Conservation (phyloP, 2,797 vertebrate genomes). For the Acipenser ruthenus region DNA sequence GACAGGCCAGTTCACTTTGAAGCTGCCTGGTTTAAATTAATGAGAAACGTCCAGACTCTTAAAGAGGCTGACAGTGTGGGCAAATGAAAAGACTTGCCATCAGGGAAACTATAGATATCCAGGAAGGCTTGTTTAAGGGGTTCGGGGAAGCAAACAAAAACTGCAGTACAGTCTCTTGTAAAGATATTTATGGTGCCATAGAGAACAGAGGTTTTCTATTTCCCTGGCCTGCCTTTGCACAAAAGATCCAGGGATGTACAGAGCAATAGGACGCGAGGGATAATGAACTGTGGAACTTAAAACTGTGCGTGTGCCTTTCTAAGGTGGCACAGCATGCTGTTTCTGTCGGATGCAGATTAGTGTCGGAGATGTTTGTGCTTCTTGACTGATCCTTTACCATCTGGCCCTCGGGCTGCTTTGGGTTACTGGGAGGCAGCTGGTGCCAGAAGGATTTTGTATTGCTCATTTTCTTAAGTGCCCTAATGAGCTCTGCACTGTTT, state of each 20-base stretch:
- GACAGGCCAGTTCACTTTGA: constrained; percentile 52
- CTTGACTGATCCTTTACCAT: constrained; percentile 43
- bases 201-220: no score
- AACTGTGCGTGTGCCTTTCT: no score
- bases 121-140: no score
- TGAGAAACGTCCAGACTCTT: constrained; percentile 51
- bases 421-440: constrained; percentile 46
- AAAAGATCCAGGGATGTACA: no score
- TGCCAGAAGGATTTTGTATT: constrained; percentile 28
- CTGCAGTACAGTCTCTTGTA: no score
- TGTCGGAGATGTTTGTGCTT: background rate
- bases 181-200: no score
- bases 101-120: no score
- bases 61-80: constrained; percentile 29
- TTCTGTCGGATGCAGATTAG: background rate
- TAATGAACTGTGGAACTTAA: no score
- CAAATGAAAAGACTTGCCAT: no score
- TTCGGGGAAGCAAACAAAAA: no score
- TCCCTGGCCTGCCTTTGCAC: no score
- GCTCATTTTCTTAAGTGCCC: constrained; percentile 38
- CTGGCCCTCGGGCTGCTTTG: constrained; percentile 43
- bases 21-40: constrained; percentile 64
- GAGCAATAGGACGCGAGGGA: no score
- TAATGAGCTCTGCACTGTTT: constrained; percentile 22
- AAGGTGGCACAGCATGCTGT: background rate